phyloP scores from a whole-genome alignment of 2,113 vertebrate species.

The Phyllostomus hastatus region DNA sequence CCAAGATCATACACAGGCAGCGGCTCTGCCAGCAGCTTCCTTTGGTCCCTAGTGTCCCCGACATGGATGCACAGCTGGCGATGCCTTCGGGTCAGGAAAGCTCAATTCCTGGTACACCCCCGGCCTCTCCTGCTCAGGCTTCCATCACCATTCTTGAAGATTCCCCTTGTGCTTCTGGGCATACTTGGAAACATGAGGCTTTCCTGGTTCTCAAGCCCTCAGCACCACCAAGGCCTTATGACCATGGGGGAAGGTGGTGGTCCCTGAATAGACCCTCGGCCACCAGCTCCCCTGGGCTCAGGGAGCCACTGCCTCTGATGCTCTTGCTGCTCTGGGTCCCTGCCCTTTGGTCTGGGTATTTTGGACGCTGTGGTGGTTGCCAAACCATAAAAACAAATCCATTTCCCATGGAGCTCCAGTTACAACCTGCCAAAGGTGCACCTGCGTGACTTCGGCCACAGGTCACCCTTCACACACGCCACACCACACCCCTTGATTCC shows the following conservation, averaged over 20 bases:
- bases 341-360: background rate
- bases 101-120: background rate
- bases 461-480: background rate
- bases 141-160: background rate
- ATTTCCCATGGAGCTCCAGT: background rate
- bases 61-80: background rate
- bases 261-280: background rate
- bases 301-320: background rate
- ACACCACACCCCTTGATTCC: background rate
- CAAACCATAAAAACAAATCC: background rate
- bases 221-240: background rate
- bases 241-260: background rate
- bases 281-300: background rate
- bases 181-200: background rate
- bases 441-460: background rate
- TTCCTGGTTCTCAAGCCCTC: background rate
- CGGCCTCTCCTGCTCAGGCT: background rate
- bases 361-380: background rate
- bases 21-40: background rate
- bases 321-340: background rate
- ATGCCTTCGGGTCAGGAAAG: background rate
- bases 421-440: background rate
- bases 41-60: background rate
- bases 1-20: background rate
- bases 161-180: background rate